These are phyloP conservation scores for Galerucella nymphaeae DNA, from an alignment of 2,888 invertebrate genomes.

Conservation along the genomic window DNA sequence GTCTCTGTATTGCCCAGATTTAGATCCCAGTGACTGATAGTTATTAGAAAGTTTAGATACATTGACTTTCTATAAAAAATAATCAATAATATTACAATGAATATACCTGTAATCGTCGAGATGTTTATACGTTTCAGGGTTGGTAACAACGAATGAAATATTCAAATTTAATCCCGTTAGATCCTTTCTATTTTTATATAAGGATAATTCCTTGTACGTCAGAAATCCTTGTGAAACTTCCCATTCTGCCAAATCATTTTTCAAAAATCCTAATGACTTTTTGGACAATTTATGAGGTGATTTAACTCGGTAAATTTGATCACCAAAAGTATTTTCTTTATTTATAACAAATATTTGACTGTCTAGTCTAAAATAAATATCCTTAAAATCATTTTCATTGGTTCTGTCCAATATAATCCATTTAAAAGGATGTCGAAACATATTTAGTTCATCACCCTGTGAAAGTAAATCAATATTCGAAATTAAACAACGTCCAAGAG, in stretches of 20 bases:
- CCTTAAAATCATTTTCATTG: conserved; percentile 28
- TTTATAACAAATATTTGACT: conserved; percentile 51
- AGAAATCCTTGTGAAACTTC: conserved; percentile 31
- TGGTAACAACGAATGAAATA: conserved; percentile 58
- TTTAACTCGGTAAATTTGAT: conserved; percentile 42
- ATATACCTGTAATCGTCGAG: conserved; percentile 63
- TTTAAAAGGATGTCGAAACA: conserved; percentile 51
- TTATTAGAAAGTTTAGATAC: too few relatives aligned
- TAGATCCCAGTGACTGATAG: too few relatives aligned
- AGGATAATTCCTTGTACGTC: conserved; percentile 31
- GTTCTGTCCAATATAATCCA: conserved; percentile 52
- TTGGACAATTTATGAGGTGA: conserved; percentile 50
- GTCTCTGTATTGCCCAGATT: too few relatives aligned
- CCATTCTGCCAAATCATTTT: conserved; percentile 43
- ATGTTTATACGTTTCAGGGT: conserved; percentile 63
- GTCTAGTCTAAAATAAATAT: conserved; percentile 49
- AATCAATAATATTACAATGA: background rate
- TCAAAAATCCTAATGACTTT: conserved; percentile 31
- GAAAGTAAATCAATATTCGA: conserved; percentile 10
- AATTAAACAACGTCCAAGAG: background rate
- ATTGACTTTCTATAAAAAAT: too few relatives aligned
- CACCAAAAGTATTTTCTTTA: conserved; percentile 24
- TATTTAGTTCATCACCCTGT: conserved; percentile 48
- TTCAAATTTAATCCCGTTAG: conserved; percentile 53
- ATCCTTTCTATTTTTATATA: conserved; percentile 34